Evolutionary conservation across 1,140 invertebrate genomes (phyloP), one percentile per base, ranked within the genome.

Genomic region (Calliopsis andreniformis): DNA sequence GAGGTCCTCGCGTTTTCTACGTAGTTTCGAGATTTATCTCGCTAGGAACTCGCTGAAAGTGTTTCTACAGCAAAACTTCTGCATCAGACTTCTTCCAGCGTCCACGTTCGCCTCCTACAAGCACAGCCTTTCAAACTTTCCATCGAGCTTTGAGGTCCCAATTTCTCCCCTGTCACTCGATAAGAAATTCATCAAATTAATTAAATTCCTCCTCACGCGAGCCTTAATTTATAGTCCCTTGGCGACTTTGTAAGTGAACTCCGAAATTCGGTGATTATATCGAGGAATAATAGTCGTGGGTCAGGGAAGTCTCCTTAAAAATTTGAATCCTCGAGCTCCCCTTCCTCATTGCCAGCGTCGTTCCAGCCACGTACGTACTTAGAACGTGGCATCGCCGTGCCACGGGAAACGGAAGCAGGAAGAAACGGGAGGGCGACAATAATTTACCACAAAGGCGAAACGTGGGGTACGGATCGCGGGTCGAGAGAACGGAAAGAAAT

Each of bases 371-470:
- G 68, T 49, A 70, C 55, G 55, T 70, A 35, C 28, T 30, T 16
- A 16, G 32, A 55, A 42, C 32, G 45, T 23, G 32, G 43, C 28
- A 39, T 61, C 55, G 55, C n/a, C 20, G 32, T 14, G 30, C 10
- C 39, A 16, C 23, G 61, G 62, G 51, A 67, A 66, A 10, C 71
- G 62, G 71, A 73, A 73, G 47, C 28, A 43, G 69, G 69, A 71
- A 63, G 45, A 39, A 35, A 23, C 61, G 25, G 14, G 49, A 28
- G 61, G 39, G 42, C 49, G 71, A 73, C 62, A 35, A 73, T 73
- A 66, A 66, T 73, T 73, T 73, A 73, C 71, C 70, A 72, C 70
- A 72, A 75, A 75, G 71, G 62, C 71, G 62, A 66, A 67, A 72
- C 59, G 59, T 28, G 25, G 69, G 45, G 20, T 18, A 51, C n/a